Conservation (phyloP, 2,113 vertebrate genomes). For the Pelvicachromis taeniatus region DNA sequence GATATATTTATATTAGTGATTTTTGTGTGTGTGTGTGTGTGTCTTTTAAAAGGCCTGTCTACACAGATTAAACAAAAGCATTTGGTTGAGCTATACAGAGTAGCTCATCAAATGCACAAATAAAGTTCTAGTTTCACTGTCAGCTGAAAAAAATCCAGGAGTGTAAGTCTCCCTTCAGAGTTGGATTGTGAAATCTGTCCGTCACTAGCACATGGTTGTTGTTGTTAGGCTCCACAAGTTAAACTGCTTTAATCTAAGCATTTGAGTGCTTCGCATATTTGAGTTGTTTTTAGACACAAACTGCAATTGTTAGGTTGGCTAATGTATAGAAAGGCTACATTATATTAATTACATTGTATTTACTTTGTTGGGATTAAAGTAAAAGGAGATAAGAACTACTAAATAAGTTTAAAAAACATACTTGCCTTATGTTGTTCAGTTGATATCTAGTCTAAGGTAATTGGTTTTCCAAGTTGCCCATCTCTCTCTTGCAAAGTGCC, state of each 20-base stretch:
- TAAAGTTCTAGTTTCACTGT: neutral
- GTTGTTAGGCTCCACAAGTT: too few species aligned
- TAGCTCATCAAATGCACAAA: neutral
- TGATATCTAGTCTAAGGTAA: neutral
- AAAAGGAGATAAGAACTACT: neutral
- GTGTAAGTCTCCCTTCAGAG: neutral
- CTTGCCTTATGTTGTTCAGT: neutral
- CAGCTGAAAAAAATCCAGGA: neutral
- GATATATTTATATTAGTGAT: neutral
- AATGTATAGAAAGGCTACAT: neutral
- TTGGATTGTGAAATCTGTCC: neutral
- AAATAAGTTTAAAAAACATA: neutral
- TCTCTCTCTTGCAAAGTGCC: neutral
- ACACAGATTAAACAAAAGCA: neutral
- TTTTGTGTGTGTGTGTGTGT: too few species aligned
- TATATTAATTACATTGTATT: neutral
- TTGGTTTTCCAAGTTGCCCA: neutral
- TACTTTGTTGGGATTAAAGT: neutral
- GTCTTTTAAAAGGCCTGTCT: neutral
- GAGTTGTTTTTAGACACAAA: neutral
- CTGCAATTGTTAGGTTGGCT: neutral
- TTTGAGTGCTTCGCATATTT: neutral
- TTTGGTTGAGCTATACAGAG: rapidly evolving
- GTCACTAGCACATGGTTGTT: neutral
- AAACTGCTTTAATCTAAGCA: too few species aligned